Percentiles rank a stretch among this genome's conserved stretches.
Conservation (phyloP, 2,888 invertebrate species). For the Brachyopa scutellaris region DNA sequence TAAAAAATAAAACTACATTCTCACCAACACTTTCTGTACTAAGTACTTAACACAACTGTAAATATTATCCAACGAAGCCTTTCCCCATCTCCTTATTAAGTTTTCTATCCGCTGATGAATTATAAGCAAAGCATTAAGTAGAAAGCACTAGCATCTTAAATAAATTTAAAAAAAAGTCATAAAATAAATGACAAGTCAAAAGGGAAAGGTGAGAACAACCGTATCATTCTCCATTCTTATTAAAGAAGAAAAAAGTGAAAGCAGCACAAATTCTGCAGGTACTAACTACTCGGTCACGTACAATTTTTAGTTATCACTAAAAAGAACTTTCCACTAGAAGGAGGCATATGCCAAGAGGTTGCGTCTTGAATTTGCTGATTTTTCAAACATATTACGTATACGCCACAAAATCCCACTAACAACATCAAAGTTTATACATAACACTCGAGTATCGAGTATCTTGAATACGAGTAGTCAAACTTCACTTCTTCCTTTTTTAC, state of each 20-base stretch:
- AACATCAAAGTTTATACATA: background rate
- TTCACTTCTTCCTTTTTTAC: conserved; percentile 13
- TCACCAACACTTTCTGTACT: no score
- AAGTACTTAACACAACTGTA: no score
- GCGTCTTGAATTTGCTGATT: background rate
- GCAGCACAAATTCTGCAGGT: conserved; percentile 44
- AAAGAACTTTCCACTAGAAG: background rate
- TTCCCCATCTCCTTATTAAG: no score
- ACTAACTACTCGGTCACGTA: conserved; percentile 33
- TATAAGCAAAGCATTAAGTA: no score
- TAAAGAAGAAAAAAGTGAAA: conserved; percentile 43
- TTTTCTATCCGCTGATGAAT: no score
- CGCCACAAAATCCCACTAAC: background rate
- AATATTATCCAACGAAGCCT: no score
- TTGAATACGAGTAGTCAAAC: background rate
- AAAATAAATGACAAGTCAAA: no score
- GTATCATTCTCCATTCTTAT: conserved; percentile 12
- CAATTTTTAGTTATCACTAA: background rate
- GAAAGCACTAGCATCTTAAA: no score
- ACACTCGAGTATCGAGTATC: background rate
- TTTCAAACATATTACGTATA: conserved; percentile 11
- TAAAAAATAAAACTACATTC: no score
- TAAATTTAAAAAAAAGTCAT: no score
- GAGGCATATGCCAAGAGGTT: background rate
- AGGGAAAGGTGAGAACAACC: conserved; percentile 52